These are phyloP conservation scores for Calliphora vicina DNA, from an alignment of 1,140 invertebrate genomes.

Conservation along the genomic window DNA sequence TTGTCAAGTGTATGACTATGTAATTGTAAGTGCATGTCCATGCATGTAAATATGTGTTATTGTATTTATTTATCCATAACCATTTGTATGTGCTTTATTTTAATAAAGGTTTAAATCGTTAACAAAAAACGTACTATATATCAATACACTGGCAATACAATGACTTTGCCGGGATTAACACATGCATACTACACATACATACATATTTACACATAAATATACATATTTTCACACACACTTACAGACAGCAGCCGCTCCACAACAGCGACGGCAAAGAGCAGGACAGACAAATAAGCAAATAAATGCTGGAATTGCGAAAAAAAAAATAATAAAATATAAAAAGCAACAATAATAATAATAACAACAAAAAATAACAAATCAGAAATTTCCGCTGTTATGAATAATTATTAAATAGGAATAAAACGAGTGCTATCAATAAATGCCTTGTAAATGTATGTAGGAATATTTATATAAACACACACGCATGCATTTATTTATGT, in stretches of 20 bases:
- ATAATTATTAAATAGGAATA: conserved; percentile 7
- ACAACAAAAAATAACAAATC: not conserved
- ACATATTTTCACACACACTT: not conserved
- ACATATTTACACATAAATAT: too few species aligned
- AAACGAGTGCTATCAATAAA: not conserved
- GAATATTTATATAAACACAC: too few species aligned
- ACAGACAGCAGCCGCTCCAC: not conserved
- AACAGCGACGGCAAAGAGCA: not conserved
- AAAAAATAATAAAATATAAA: not conserved
- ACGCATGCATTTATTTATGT: not conserved
- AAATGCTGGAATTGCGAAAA: not conserved
- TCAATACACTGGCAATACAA: not conserved
- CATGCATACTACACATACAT: not conserved
- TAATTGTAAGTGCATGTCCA: not conserved
- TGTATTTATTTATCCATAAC: not conserved
- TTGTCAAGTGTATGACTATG: not conserved
- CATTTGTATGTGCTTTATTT: not conserved
- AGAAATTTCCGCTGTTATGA: conserved; percentile 7
- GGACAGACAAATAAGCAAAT: not conserved
- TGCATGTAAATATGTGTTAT: not conserved
- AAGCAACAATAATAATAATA: not conserved
- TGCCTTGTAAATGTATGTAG: not conserved
- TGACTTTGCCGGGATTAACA: not conserved
- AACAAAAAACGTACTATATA: not conserved
- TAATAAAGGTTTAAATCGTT: not conserved